phyloP scores from a whole-genome alignment of 2,888 invertebrate species.

The Mactromeris polynyma region DNA sequence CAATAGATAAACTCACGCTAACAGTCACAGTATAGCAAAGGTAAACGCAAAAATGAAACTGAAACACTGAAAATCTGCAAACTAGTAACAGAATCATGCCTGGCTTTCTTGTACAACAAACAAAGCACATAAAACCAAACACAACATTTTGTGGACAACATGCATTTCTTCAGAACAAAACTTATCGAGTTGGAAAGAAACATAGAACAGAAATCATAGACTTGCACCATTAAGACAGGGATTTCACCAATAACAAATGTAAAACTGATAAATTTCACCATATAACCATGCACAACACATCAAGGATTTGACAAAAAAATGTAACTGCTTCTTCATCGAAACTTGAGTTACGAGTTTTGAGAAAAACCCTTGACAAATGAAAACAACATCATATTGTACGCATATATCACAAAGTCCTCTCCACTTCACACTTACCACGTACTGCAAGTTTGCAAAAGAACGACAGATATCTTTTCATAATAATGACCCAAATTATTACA shows the following conservation, averaged over 20 bases:
- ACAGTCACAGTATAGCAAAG: too few relatives aligned
- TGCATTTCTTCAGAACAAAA: background rate
- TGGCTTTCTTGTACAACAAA: too few relatives aligned
- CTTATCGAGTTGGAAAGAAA: background rate
- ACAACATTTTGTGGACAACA: background rate
- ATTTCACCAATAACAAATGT: background rate
- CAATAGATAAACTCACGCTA: too few relatives aligned
- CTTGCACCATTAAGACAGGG: background rate
- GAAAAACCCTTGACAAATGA: background rate
- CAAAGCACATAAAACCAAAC: background rate
- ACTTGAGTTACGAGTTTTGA: too few relatives aligned
- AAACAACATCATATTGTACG: background rate
- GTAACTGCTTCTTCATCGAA: too few relatives aligned
- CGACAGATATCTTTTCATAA: background rate
- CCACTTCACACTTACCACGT: background rate
- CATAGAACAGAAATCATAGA: background rate
- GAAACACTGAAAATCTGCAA: too few relatives aligned
- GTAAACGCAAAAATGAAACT: too few relatives aligned
- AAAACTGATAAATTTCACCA: background rate
- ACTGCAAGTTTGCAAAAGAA: background rate
- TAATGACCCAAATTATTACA: background rate
- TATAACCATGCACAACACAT: background rate
- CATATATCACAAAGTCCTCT: background rate
- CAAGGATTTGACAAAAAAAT: too few relatives aligned
- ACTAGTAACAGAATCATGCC: too few relatives aligned